phyloP scores from a whole-genome alignment of 2,797 vertebrate genomes.

The Champsocephalus esox region DNA sequence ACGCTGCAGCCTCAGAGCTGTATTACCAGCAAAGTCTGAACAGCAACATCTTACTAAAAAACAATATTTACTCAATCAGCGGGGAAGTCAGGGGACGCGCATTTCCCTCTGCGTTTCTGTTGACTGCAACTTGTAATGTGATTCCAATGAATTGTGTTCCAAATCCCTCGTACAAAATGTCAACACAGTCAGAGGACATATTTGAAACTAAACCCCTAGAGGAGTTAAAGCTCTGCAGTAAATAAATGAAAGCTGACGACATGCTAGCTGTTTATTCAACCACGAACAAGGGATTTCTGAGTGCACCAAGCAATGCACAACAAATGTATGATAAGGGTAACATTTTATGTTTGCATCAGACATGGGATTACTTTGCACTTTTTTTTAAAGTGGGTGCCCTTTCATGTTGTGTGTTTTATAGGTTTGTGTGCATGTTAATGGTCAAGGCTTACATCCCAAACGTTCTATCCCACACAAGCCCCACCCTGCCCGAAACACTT shows the following conservation, averaged over 20 bases:
- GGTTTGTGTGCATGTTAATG: no score
- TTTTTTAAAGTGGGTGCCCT: conserved; percentile 35
- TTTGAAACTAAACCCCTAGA: conserved; percentile 48
- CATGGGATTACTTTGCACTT: conserved; percentile 18
- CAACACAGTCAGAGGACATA: conserved; percentile 50
- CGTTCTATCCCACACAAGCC: no score
- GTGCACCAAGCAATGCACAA: conserved; percentile 25
- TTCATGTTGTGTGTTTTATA: no score
- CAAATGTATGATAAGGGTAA: neutral
- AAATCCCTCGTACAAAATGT: conserved; percentile 65
- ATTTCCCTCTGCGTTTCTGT: conserved; percentile 36
- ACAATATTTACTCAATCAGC: conserved; percentile 35
- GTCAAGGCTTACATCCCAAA: no score
- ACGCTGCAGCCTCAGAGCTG: conserved; percentile 2
- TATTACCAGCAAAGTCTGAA: conserved; percentile 7
- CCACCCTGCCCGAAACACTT: no score
- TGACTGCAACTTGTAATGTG: conserved; percentile 40
- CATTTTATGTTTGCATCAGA: conserved; percentile 14
- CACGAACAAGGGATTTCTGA: conserved; percentile 26
- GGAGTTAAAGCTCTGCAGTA: conserved; percentile 37
- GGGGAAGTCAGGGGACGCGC: conserved; percentile 21
- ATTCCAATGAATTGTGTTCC: conserved; percentile 49
- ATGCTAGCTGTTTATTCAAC: conserved; percentile 14
- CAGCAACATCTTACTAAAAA: conserved; percentile 8
- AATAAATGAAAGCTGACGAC: conserved; percentile 42